Evolutionary conservation across 2,888 invertebrate genomes (phyloP).

Genomic region (Gonocerus acuteangulatus): DNA sequence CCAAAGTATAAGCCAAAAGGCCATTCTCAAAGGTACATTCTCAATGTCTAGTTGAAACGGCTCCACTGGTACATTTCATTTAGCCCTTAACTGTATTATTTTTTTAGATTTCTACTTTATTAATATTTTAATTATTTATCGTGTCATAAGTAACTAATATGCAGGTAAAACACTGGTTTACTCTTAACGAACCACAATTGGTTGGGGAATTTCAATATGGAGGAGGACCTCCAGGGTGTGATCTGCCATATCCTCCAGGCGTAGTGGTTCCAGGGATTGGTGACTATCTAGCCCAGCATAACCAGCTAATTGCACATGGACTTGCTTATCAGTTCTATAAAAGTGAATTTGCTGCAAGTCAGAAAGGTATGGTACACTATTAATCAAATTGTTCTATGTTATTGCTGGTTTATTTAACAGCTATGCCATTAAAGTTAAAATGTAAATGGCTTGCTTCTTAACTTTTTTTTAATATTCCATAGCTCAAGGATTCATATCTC

Average conservation of each 20-base stretch:
- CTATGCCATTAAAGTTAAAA: too few species aligned
- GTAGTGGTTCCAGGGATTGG: conserved; percentile 44
- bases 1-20: too few species aligned
- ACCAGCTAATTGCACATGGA: conserved; percentile 47
- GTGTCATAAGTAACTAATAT: neutral
- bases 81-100: too few species aligned
- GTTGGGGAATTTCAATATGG: conserved; percentile 51
- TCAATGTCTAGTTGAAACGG: too few species aligned
- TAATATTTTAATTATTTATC: neutral
- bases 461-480: too few species aligned
- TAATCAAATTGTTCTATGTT: neutral
- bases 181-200: conserved; percentile 66
- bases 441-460: too few species aligned
- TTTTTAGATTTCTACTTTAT: too few species aligned
- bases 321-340: conserved; percentile 44
- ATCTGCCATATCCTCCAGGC: conserved; percentile 44
- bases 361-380: conserved; percentile 48
- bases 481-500: too few species aligned
- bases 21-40: too few species aligned
- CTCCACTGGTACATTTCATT: too few species aligned
- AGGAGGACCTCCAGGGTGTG: conserved; percentile 43
- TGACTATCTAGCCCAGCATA: conserved; percentile 43
- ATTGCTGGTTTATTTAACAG: too few species aligned
- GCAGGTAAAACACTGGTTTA: conserved; percentile 59
- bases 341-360: conserved; percentile 47